Percentiles rank a stretch among this genome's conserved stretches.
Evolutionary conservation across 92 coral and sea anemone species (phyloP).

Genomic region (Muricea muricata): DNA sequence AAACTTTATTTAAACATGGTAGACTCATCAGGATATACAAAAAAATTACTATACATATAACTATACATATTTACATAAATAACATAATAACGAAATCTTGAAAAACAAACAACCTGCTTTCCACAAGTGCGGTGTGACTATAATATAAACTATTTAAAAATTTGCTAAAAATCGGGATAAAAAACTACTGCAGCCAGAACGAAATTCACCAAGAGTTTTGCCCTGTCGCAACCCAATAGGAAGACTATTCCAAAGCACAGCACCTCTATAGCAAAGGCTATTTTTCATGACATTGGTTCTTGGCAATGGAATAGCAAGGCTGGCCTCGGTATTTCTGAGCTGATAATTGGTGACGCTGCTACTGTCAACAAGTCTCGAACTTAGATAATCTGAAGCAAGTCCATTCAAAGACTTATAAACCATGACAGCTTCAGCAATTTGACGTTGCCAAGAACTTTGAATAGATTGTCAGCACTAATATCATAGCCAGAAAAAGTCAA

Average conservation of each 20-base stretch:
- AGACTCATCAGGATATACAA: no score
- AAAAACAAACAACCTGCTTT: not conserved
- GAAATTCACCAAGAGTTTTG: slow-evolving; percentile 2
- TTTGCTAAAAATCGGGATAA: not conserved
- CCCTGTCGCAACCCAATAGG: slow-evolving; percentile 18
- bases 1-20: not conserved
- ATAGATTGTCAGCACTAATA: no score
- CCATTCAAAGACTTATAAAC: no score
- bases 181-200: slow-evolving; percentile 1
- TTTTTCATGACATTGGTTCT: slow-evolving; percentile 16
- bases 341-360: not conserved
- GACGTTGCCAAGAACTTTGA: slow-evolving; percentile 41
- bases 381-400: slow-evolving; percentile 40
- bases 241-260: slow-evolving; percentile 37
- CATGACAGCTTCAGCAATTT: not conserved
- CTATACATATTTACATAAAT: not conserved
- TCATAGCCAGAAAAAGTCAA: no score
- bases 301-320: slow-evolving; percentile 44
- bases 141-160: no score
- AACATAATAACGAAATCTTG: not conserved
- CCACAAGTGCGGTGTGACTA: not conserved
- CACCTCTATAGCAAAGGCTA: slow-evolving; percentile 31
- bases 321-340: slow-evolving; percentile 25
- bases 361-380: not conserved
- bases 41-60: no score